Evolutionary conservation across 2,888 invertebrate genomes (phyloP).

Genomic region (Gari tellinella): DNA sequence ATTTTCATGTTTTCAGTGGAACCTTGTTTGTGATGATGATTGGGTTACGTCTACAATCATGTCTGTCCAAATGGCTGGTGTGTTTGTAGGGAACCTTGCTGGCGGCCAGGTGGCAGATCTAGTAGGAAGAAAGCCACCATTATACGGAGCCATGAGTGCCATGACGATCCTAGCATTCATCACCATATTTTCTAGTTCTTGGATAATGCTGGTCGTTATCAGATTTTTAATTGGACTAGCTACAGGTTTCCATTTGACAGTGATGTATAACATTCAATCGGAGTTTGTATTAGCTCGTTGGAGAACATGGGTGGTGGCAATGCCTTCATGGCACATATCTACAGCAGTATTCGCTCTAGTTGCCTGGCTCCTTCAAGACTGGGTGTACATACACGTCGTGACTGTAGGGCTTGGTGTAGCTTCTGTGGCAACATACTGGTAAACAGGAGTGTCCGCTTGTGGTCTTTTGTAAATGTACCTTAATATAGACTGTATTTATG

Average conservation of each 20-base stretch:
- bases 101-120: too few relatives aligned
- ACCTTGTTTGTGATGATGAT: too few relatives aligned
- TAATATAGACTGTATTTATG: too few relatives aligned
- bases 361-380: conserved; percentile 20
- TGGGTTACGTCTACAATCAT: too few relatives aligned
- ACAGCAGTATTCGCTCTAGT: background rate
- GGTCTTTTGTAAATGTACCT: too few relatives aligned
- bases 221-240: conserved; percentile 50
- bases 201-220: conserved; percentile 49
- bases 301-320: conserved; percentile 47
- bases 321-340: conserved; percentile 45
- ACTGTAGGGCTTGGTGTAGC: conserved; percentile 47
- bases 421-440: conserved; percentile 56
- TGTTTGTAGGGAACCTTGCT: too few relatives aligned
- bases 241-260: conserved; percentile 28
- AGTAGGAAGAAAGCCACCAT: background rate
- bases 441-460: too few relatives aligned
- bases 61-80: too few relatives aligned
- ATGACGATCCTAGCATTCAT: conserved; percentile 11
- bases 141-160: background rate
- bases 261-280: conserved; percentile 35
- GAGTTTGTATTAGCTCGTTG: conserved; percentile 59
- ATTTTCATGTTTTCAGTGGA: too few relatives aligned
- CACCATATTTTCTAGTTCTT: conserved; percentile 38
- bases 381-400: conserved; percentile 55